These are phyloP conservation scores for Salarias fasciatus DNA, from an alignment of 2,797 vertebrate species.

Conservation along the genomic window DNA sequence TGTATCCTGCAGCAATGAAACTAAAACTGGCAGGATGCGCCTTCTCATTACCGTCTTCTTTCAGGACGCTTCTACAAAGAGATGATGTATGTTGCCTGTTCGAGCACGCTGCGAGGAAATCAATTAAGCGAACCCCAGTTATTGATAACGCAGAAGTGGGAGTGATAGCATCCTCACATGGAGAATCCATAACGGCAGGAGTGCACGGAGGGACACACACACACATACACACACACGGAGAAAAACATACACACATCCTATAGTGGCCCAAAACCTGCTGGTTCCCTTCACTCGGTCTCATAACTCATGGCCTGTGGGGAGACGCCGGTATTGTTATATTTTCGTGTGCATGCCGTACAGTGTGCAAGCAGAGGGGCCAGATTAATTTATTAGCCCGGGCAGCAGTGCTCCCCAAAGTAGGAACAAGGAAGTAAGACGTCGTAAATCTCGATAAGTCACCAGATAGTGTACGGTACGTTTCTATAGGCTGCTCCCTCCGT, in stretches of 20 bases:
- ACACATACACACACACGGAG: constrained; percentile 9
- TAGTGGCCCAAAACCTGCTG: constrained; percentile 65
- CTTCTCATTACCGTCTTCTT: constrained; percentile 27
- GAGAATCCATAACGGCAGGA: constrained; percentile 72
- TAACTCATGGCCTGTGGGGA: constrained; percentile 79
- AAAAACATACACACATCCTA: constrained; percentile 22
- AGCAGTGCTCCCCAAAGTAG: constrained; percentile 79
- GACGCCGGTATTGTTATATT: constrained; percentile 74
- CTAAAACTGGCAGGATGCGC: constrained; percentile 34
- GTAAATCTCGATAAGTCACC: constrained; percentile 81
- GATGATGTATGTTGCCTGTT: constrained; percentile 70
- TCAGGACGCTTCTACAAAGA: constrained; percentile 15
- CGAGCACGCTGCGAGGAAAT: constrained; percentile 72
- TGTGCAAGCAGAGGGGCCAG: constrained; percentile 68
- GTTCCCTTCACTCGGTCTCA: constrained; percentile 71
- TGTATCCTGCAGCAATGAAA: constrained; percentile 41
- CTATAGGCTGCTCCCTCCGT: constrained; percentile 53
- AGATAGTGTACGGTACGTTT: constrained; percentile 74
- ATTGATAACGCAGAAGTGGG: constrained; percentile 71
- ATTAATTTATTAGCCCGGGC: constrained; percentile 81
- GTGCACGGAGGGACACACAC: constrained; percentile 25
- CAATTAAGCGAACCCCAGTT: constrained; percentile 76
- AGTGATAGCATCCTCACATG: constrained; percentile 71
- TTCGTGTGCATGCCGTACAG: constrained; percentile 62
- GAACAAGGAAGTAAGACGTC: constrained; percentile 77